Conservation (phyloP, 1,140 invertebrate genomes). For the Drosophila simulans region DNA sequence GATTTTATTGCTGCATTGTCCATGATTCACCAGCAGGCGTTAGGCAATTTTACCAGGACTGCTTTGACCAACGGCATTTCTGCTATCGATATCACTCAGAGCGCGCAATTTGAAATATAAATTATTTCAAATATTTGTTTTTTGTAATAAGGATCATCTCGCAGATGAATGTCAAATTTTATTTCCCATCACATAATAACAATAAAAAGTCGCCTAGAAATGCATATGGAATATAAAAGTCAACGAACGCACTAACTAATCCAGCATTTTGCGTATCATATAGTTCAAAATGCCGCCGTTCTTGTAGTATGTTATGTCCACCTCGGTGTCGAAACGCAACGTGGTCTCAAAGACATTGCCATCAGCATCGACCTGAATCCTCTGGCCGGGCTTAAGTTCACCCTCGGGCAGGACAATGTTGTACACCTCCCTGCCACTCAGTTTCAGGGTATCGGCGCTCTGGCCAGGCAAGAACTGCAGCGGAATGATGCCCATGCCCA, state of each 20-base stretch:
- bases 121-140: background rate
- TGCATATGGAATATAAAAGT: conserved; percentile 59
- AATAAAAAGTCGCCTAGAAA: conserved; percentile 33
- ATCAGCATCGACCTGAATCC: conserved; percentile 84
- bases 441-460: conserved; percentile 19
- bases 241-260: conserved; percentile 25
- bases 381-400: conserved; percentile 70
- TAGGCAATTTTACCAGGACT: background rate
- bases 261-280: conserved; percentile 95
- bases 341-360: conserved; percentile 84
- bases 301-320: conserved; percentile 96
- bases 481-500: conserved; percentile 52
- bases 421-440: conserved; percentile 30
- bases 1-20: background rate
- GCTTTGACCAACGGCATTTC: background rate
- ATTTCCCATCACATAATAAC: conserved; percentile 19
- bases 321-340: conserved; percentile 97
- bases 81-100: background rate
- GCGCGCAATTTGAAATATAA: background rate
- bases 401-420: conserved; percentile 88
- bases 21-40: background rate
- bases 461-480: conserved; percentile 33
- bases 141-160: background rate
- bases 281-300: conserved; percentile 99
- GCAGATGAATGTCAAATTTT: conserved; percentile 6